These are phyloP conservation scores for Mesorhabditis sp. DNA, from an alignment of 2,888 invertebrate genomes.

Conservation along the genomic window DNA sequence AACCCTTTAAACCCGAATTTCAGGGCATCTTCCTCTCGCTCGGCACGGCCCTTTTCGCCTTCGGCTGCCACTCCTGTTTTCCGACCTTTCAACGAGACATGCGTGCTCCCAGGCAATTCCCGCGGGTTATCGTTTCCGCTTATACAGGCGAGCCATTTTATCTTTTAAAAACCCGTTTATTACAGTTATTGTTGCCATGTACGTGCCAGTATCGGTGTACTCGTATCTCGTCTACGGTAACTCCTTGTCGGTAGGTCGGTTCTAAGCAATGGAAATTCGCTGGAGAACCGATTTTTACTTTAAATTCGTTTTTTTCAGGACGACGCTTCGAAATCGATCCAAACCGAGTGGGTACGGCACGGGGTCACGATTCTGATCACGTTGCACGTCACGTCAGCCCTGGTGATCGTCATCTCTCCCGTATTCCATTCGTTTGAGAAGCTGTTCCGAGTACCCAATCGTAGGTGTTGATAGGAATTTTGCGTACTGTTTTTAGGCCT, in stretches of 20 bases:
- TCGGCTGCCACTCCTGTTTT: constrained; percentile 5
- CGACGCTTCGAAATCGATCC: constrained; percentile 6
- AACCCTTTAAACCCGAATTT: background rate
- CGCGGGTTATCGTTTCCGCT: background rate
- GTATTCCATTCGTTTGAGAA: background rate
- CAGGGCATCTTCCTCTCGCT: constrained; percentile 4
- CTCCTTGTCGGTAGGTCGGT: constrained; percentile 2
- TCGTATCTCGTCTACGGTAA: background rate
- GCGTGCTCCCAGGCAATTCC: background rate
- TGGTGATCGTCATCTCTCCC: background rate
- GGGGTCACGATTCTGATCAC: background rate
- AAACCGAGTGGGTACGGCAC: constrained; percentile 2
- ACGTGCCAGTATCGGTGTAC: background rate
- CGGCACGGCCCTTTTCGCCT: constrained; percentile 2
- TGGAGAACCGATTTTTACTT: background rate
- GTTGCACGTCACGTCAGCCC: background rate
- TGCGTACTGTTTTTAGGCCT: background rate
- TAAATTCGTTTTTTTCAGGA: background rate
- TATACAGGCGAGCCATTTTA: background rate
- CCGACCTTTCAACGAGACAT: background rate
- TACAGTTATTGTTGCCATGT: background rate
- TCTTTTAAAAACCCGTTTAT: background rate
- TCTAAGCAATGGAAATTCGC: background rate
- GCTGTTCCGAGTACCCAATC: background rate
- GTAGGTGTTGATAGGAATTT: background rate